Conservation (phyloP, 2,888 invertebrate genomes). For the Melanophora roralis region DNA sequence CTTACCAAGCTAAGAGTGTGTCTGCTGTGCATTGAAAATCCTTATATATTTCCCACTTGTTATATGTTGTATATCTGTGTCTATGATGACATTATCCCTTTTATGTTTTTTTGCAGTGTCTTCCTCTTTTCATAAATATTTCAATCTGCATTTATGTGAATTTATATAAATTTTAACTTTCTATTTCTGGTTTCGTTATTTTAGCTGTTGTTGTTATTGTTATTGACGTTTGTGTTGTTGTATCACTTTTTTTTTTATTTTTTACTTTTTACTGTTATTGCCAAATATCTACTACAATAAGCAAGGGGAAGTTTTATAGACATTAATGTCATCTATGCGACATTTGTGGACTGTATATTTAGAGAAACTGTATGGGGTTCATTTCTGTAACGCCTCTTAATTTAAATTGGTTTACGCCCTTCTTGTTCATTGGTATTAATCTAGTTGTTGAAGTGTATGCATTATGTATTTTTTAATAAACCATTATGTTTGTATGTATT, state of each 20-base stretch:
- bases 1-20: background rate
- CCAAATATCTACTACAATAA: background rate
- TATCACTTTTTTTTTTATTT: background rate
- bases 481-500: slow-evolving; percentile 37
- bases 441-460: slow-evolving; percentile 53
- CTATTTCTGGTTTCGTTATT: too few relatives aligned
- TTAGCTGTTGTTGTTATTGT: slow-evolving; percentile 28
- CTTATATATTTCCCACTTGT: background rate
- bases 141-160: slow-evolving; percentile 55
- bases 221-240: slow-evolving; percentile 23
- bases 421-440: slow-evolving; percentile 61
- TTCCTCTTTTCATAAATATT: slow-evolving; percentile 52
- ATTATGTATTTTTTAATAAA: slow-evolving; percentile 62
- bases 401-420: slow-evolving; percentile 62
- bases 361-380: slow-evolving; percentile 60
- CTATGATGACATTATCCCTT: slow-evolving; percentile 34
- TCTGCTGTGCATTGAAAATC: slow-evolving; percentile 15
- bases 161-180: slow-evolving; percentile 27
- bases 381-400: slow-evolving; percentile 61
- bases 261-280: too few relatives aligned
- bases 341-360: slow-evolving; percentile 59
- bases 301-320: slow-evolving; percentile 59
- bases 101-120: background rate
- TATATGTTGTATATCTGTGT: slow-evolving; percentile 9
- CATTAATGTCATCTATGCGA: slow-evolving; percentile 61